Evolutionary conservation across 35 echinoderm and acorn worm genomes (phyloP).

Genomic region (Lytechinus variegatus): DNA sequence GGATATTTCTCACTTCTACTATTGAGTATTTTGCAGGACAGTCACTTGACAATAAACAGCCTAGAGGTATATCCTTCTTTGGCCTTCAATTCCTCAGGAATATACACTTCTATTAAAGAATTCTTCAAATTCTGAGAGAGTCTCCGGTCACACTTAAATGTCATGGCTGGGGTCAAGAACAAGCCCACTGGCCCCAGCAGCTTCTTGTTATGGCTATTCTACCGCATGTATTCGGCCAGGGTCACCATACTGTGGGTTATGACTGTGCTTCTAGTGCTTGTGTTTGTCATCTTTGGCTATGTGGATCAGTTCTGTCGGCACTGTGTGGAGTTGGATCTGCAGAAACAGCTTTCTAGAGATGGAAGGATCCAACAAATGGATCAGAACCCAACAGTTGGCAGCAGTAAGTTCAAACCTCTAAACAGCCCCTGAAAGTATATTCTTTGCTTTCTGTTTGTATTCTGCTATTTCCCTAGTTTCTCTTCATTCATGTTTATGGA

Average conservation of each 20-base stretch:
- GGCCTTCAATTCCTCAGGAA: too few relatives aligned
- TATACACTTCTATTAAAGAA: too few relatives aligned
- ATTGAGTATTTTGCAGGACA: too few relatives aligned
- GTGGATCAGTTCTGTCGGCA: conserved; percentile 27
- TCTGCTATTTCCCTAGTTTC: too few relatives aligned
- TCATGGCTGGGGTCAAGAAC: conserved; percentile 17
- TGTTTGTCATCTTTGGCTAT: neutral
- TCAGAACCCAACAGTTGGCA: neutral
- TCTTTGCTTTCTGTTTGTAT: too few relatives aligned
- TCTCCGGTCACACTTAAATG: neutral
- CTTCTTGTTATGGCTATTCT: neutral
- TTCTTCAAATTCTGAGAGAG: neutral
- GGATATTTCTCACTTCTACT: too few relatives aligned
- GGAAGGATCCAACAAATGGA: neutral
- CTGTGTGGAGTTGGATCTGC: neutral
- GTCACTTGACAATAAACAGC: too few relatives aligned
- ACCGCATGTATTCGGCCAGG: neutral
- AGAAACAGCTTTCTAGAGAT: neutral
- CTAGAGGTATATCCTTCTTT: too few relatives aligned
- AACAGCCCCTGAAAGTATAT: too few relatives aligned
- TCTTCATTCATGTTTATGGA: too few relatives aligned
- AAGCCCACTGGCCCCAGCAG: neutral
- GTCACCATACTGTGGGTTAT: conserved; percentile 8
- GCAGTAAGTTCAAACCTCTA: neutral
- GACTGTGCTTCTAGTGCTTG: neutral